A percentile compares a stretch with the other conserved stretches of the same genome.
These are phyloP conservation scores for Idris sp. DNA, from an alignment of 1,140 invertebrate species.

Conservation along the genomic window DNA sequence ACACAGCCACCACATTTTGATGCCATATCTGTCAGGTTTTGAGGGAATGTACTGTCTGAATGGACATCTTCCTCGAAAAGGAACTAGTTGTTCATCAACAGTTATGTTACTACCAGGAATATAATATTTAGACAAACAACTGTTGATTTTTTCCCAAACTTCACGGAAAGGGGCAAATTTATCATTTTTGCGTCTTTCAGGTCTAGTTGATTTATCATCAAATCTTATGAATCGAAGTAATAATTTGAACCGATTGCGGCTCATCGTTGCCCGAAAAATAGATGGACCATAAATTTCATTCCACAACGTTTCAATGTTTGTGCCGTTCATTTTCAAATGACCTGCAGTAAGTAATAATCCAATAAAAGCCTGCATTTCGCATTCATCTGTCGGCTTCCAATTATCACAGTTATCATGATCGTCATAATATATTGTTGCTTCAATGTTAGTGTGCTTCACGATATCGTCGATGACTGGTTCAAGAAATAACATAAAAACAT, in stretches of 20 bases:
- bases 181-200: constrained; percentile 1
- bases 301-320: constrained; percentile 12
- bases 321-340: constrained; percentile 10
- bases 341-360: background rate
- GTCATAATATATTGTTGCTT: constrained; percentile 4
- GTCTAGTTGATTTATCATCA: too few species aligned
- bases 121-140: constrained; percentile 3
- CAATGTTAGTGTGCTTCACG: background rate
- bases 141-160: constrained; percentile 6
- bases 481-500: constrained; percentile 8
- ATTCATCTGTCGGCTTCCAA: constrained; percentile 7
- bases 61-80: constrained; percentile 58
- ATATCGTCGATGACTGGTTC: background rate
- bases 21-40: constrained; percentile 76
- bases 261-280: constrained; percentile 12
- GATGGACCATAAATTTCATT: constrained; percentile 7
- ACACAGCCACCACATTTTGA: constrained; percentile 72
- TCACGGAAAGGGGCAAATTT: too few species aligned
- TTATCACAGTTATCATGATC: background rate
- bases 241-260: constrained; percentile 7
- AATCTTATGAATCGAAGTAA: constrained; percentile 8
- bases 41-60: constrained; percentile 73
- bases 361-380: constrained; percentile 5
- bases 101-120: constrained; percentile 7
- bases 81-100: constrained; percentile 13